Conservation (phyloP, 2,113 vertebrate genomes). For the Hydrolagus affinis region DNA sequence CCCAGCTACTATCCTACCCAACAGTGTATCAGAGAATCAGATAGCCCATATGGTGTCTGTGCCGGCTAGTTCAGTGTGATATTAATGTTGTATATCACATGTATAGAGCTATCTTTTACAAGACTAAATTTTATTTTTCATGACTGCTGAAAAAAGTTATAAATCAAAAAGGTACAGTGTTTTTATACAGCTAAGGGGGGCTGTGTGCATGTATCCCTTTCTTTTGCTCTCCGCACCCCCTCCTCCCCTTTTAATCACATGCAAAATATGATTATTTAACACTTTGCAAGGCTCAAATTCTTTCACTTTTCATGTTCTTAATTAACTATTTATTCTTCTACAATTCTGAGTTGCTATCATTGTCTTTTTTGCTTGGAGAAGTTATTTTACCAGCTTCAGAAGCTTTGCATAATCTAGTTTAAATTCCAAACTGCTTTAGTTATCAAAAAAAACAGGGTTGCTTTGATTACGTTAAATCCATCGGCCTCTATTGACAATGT, state of each 20-base stretch:
- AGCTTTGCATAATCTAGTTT: conserved; percentile 13
- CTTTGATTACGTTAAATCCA: neutral
- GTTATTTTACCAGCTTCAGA: conserved; percentile 23
- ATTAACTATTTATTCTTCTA: conserved; percentile 31
- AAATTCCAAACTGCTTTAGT: neutral
- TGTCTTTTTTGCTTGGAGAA: neutral
- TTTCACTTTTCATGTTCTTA: conserved; percentile 27
- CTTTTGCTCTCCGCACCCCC: neutral
- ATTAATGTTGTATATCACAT: too few species aligned
- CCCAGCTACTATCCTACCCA: neutral
- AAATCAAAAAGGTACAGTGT: neutral
- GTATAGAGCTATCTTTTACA: neutral
- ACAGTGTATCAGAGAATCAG: too few species aligned
- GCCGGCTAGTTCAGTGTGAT: too few species aligned
- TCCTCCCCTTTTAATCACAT: neutral
- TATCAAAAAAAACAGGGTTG: too few species aligned
- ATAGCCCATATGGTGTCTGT: too few species aligned
- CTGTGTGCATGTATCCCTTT: neutral
- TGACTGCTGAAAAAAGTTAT: neutral
- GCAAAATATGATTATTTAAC: conserved; percentile 24
- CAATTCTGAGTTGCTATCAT: conserved; percentile 5
- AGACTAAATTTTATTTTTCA: neutral
- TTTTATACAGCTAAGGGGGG: neutral
- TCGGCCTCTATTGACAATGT: neutral
- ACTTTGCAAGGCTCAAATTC: neutral